Evolutionary conservation across 2,888 invertebrate genomes (phyloP).

Genomic region (Lapara coniferarum): DNA sequence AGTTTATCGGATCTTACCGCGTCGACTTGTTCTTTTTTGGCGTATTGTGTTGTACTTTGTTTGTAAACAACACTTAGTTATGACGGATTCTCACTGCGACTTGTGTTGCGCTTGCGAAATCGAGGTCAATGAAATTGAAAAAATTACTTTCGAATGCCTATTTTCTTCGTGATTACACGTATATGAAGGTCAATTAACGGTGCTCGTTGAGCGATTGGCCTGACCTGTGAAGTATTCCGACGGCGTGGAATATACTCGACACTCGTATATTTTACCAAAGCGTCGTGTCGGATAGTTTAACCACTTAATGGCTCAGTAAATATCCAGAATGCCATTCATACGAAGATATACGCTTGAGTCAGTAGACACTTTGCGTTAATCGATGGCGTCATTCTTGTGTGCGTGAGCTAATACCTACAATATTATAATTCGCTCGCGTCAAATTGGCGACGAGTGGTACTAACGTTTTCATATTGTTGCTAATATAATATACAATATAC

Average conservation of each 20-base stretch:
- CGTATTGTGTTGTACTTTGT: constrained; percentile 48
- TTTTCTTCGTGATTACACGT: constrained; percentile 47
- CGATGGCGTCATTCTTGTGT: constrained; percentile 55
- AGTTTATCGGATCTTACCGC: constrained; percentile 18
- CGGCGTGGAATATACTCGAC: constrained; percentile 6
- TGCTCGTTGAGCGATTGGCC: background rate
- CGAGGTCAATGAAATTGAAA: constrained; percentile 72
- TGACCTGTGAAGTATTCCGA: background rate
- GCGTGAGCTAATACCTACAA: constrained; percentile 42
- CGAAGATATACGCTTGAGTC: constrained; percentile 38
- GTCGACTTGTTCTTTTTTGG: constrained; percentile 29
- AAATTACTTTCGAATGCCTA: constrained; percentile 60
- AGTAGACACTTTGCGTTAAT: constrained; percentile 42
- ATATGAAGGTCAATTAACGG: constrained; percentile 50
- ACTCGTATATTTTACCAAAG: background rate
- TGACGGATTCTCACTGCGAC: constrained; percentile 42
- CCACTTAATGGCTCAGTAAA: constrained; percentile 24
- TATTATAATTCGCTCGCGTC: constrained; percentile 48
- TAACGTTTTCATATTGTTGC: constrained; percentile 25
- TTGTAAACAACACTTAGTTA: constrained; percentile 57
- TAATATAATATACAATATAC: constrained; percentile 11
- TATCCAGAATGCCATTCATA: constrained; percentile 37
- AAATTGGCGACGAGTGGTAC: constrained; percentile 39
- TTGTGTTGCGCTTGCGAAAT: constrained; percentile 61
- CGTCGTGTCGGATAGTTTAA: background rate